These are phyloP conservation scores for Sclerurus mexicanus DNA, from an alignment of 2,113 vertebrate genomes.

Conservation along the genomic window DNA sequence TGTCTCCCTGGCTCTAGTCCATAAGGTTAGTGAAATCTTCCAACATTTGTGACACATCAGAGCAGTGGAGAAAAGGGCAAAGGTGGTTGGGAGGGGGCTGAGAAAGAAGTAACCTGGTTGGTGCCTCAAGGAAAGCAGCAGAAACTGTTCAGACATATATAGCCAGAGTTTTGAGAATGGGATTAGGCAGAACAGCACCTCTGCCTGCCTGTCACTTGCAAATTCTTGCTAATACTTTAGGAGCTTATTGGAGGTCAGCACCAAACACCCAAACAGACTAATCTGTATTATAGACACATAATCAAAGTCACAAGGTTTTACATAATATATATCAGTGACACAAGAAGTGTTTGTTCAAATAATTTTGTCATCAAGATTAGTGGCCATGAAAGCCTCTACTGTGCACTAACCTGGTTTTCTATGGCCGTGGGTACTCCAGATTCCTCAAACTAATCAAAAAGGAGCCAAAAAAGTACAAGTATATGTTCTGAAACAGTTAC, in stretches of 20 bases:
- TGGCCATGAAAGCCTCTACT: constrained; percentile 64
- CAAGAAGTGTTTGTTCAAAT: constrained; percentile 59
- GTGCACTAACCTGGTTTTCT: constrained; percentile 56
- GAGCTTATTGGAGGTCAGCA: constrained; percentile 72
- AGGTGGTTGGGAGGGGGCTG: not conserved
- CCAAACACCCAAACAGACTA: constrained; percentile 74
- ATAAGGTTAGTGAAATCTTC: constrained; percentile 25
- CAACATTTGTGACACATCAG: constrained; percentile 20
- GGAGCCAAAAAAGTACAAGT: not conserved
- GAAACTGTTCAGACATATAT: constrained; percentile 26
- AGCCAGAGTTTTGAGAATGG: constrained; percentile 23
- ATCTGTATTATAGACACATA: constrained; percentile 70
- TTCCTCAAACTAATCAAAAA: not conserved
- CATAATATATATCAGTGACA: constrained; percentile 70
- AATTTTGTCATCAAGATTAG: constrained; percentile 70
- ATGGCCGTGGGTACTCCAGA: not conserved
- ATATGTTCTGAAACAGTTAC: not conserved
- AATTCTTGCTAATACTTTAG: constrained; percentile 71
- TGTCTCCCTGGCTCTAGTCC: constrained; percentile 36
- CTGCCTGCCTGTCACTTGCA: constrained; percentile 70
- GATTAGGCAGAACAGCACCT: constrained; percentile 66
- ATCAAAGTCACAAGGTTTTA: constrained; percentile 74
- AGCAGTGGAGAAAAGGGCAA: constrained; percentile 6
- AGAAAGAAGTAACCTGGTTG: not conserved
- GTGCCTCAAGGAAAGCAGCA: constrained; percentile 3